Conservation (phyloP, 2,113 vertebrate species). For the Xiphophorus maculatus region DNA sequence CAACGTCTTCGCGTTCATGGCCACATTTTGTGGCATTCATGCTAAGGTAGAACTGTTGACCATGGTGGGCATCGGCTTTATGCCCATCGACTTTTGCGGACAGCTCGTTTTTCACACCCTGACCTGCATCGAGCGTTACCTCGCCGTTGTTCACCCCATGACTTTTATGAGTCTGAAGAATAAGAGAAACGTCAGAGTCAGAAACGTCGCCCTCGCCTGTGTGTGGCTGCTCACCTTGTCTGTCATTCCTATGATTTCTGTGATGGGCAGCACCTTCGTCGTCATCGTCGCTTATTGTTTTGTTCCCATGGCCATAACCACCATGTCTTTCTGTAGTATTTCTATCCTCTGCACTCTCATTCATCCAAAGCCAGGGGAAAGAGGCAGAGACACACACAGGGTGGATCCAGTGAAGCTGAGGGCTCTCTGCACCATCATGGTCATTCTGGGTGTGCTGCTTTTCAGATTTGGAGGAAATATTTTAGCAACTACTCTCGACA, state of each 20-base stretch:
- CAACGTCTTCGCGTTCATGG: neutral
- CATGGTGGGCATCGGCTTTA: neutral
- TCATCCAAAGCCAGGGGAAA: neutral
- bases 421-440: neutral
- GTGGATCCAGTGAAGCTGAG: neutral
- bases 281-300: neutral
- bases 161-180: neutral
- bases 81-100: neutral
- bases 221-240: neutral
- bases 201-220: neutral
- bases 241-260: neutral
- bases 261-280: no score
- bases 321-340: neutral
- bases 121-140: slow-evolving; percentile 5
- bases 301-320: neutral
- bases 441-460: neutral
- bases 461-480: neutral
- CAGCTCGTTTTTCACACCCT: slow-evolving; percentile 4
- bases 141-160: slow-evolving; percentile 9
- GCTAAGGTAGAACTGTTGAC: neutral
- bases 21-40: neutral
- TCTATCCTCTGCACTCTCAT: neutral
- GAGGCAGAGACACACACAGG: neutral
- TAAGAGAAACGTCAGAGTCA: neutral
- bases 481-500: neutral